Percentiles rank a stretch among this genome's conserved stretches.
These are phyloP conservation scores for Pterocles gutturalis DNA, from an alignment of 2,113 vertebrate species.

Conservation along the genomic window DNA sequence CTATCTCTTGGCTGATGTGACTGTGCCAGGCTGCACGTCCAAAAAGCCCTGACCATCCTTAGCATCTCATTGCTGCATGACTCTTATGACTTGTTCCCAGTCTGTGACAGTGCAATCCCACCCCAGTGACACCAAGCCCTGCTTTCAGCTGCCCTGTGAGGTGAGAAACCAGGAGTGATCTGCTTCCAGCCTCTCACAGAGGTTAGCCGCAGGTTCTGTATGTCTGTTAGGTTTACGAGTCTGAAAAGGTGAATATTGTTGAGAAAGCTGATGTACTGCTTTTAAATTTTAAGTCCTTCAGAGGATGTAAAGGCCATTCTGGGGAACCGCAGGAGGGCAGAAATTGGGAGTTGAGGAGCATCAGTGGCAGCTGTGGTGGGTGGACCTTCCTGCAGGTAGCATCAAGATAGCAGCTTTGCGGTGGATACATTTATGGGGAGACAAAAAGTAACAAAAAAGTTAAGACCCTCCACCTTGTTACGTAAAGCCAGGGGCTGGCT, in stretches of 20 bases:
- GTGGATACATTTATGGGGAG: not conserved
- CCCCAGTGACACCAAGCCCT: no score
- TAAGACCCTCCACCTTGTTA: not conserved
- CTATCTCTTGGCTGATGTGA: not conserved
- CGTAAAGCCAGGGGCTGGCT: not conserved
- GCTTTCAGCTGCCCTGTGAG: not conserved
- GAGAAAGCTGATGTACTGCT: not conserved
- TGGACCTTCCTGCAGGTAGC: not conserved
- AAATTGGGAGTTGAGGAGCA: not conserved
- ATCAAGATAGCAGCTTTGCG: not conserved
- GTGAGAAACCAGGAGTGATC: not conserved
- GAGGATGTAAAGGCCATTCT: not conserved
- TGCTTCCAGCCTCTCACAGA: not conserved
- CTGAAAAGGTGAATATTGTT: not conserved
- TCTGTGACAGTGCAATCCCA: not conserved
- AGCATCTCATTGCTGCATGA: not conserved
- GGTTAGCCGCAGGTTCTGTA: not conserved
- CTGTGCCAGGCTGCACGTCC: not conserved
- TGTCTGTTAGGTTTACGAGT: not conserved
- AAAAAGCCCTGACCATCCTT: not conserved
- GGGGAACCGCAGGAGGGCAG: not conserved
- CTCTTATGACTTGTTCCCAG: not conserved
- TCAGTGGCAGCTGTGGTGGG: not conserved
- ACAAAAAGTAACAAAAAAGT: not conserved
- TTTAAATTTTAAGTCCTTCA: not conserved